Percentiles rank a stretch among this genome's conserved stretches.
These are phyloP conservation scores for Lepidiolamprologus cunningtoni DNA, from an alignment of 2,113 vertebrate genomes.

Conservation along the genomic window DNA sequence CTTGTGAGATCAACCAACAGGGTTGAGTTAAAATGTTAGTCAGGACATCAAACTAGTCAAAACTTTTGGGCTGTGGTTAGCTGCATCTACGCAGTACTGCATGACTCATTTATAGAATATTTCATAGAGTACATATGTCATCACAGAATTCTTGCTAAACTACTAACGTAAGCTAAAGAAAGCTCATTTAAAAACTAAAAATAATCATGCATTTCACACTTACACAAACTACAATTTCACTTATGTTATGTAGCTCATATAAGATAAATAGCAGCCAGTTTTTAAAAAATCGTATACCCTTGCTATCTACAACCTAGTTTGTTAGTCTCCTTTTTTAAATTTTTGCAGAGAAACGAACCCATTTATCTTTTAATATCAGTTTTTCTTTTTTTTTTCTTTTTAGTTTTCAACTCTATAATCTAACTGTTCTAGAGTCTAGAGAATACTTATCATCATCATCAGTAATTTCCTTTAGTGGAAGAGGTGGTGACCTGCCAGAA, in stretches of 20 bases:
- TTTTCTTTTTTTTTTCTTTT: neutral
- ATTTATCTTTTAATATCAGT: neutral
- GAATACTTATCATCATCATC: neutral
- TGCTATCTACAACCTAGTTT: neutral
- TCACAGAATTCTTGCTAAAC: neutral
- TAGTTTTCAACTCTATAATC: neutral
- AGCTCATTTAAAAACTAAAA: neutral
- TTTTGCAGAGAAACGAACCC: neutral
- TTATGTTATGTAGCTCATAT: neutral
- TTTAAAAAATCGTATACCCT: neutral
- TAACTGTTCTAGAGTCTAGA: neutral
- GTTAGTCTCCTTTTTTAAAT: neutral
- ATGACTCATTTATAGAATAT: neutral
- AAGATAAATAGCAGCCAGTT: neutral
- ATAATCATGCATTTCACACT: neutral
- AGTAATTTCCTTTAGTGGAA: neutral
- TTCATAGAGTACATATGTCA: neutral
- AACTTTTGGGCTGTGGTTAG: neutral
- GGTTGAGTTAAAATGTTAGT: neutral
- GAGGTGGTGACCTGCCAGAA: neutral
- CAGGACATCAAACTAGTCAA: neutral
- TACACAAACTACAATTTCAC: neutral
- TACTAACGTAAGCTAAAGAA: neutral
- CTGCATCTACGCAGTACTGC: neutral
- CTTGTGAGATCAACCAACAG: neutral